Conservation (phyloP, 2,888 invertebrate species). For the Ormia ochracea region DNA sequence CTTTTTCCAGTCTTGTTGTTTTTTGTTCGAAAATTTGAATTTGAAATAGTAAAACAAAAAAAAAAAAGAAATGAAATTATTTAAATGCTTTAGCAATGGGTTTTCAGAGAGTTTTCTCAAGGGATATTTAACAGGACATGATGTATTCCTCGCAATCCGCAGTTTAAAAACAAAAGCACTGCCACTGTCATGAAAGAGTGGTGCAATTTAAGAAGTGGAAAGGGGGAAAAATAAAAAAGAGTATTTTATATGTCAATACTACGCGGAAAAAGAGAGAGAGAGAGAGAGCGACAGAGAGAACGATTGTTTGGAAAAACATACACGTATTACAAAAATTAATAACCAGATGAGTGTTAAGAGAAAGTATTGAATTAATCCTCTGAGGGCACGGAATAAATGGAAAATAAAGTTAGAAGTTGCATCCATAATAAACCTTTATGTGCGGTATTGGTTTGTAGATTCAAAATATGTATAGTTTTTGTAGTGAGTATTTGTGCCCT, state of each 20-base stretch:
- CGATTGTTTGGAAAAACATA: constrained; percentile 2
- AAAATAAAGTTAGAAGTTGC: constrained; percentile 2
- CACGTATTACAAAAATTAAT: neutral
- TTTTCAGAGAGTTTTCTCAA: constrained; percentile 60
- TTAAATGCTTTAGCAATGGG: constrained; percentile 66
- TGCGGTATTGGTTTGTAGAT: constrained; percentile 64
- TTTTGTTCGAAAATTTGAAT: too few species aligned
- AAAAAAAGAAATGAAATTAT: constrained; percentile 58
- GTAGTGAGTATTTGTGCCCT: constrained; percentile 26
- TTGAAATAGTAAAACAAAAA: constrained; percentile 2
- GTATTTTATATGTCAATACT: neutral
- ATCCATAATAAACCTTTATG: constrained; percentile 63
- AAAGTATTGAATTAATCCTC: constrained; percentile 56
- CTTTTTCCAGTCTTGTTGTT: constrained; percentile 2
- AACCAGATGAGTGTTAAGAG: constrained; percentile 42
- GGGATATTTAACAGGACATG: constrained; percentile 58
- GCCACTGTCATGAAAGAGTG: neutral
- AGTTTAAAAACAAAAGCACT: neutral
- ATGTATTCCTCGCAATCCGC: constrained; percentile 6
- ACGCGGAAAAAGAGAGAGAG: too few species aligned
- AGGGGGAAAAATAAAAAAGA: too few species aligned
- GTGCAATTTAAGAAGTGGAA: neutral
- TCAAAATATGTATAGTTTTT: constrained; percentile 26
- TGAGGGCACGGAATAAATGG: constrained; percentile 6
- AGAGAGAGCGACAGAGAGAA: neutral